Conservation (phyloP, 1,140 invertebrate genomes). For the Drosophila tropicalis region DNA sequence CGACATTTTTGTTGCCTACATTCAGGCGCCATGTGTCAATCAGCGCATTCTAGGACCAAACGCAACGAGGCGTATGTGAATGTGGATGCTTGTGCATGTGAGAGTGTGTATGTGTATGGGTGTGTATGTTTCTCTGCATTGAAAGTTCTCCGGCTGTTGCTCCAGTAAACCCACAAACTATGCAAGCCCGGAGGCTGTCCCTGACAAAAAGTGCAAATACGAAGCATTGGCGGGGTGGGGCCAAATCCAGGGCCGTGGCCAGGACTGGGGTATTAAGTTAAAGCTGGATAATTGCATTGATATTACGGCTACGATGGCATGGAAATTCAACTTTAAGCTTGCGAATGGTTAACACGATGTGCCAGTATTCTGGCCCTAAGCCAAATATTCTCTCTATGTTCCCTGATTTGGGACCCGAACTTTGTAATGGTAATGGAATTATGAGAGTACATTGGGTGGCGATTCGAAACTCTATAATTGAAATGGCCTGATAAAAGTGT, state of each 20-base stretch:
- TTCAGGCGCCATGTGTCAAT: conserved; percentile 64
- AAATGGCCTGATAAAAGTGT: no score
- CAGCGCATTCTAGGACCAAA: conserved; percentile 30
- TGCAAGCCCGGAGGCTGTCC: conserved; percentile 14
- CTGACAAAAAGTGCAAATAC: neutral
- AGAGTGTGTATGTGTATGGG: conserved; percentile 33
- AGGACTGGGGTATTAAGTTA: conserved; percentile 1
- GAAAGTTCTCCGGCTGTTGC: conserved; percentile 42
- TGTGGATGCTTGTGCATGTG: conserved; percentile 56
- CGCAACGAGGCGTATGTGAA: conserved; percentile 16
- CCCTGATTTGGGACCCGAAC: no score
- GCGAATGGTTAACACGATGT: conserved; percentile 6
- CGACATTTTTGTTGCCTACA: conserved; percentile 30
- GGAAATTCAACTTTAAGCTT: conserved; percentile 14
- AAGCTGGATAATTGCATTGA: conserved; percentile 56
- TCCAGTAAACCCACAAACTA: conserved; percentile 50
- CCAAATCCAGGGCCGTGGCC: neutral
- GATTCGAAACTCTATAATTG: no score
- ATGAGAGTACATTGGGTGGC: no score
- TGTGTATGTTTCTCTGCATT: conserved; percentile 17
- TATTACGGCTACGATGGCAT: conserved; percentile 18
- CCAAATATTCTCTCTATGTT: no score
- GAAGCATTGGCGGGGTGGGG: neutral
- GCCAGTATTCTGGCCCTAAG: no score
- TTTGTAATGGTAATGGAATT: no score